Evolutionary conservation across 2,113 vertebrate genomes (phyloP).

Genomic region (Actenoides hombroni): DNA sequence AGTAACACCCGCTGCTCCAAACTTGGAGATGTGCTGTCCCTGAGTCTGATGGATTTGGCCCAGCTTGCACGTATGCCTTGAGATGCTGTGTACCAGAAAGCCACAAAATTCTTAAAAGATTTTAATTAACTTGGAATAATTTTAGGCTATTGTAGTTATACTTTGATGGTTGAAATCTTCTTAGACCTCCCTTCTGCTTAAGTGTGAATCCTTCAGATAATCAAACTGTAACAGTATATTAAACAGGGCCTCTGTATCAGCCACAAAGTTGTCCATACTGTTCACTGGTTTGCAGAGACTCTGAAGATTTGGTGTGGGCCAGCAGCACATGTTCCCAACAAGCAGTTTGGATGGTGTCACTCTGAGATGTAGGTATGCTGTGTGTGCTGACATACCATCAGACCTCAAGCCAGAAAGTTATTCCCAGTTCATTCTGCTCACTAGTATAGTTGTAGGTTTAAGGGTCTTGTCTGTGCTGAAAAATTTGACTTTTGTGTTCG

Average conservation of each 20-base stretch:
- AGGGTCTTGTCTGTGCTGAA: neutral
- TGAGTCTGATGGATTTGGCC: neutral
- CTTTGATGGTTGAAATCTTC: neutral
- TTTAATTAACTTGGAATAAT: neutral
- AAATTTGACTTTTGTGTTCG: neutral
- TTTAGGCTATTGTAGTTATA: neutral
- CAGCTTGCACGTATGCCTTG: accelerated
- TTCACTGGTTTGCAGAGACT: neutral
- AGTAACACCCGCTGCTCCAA: neutral
- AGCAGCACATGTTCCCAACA: neutral
- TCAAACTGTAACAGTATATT: neutral
- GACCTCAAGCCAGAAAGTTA: neutral
- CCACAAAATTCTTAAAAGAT: neutral
- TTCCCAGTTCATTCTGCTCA: neutral
- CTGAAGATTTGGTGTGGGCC: accelerated
- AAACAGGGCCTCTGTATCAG: neutral
- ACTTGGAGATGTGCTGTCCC: neutral
- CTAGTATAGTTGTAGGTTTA: neutral
- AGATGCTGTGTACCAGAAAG: neutral
- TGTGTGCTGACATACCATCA: neutral
- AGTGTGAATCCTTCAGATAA: neutral
- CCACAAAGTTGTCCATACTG: accelerated
- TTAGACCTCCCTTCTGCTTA: neutral
- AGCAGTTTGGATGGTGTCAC: neutral
- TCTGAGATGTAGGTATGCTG: neutral